Evolutionary conservation across 2,797 vertebrate species (phyloP), one percentile per base, ranked within the genome.

Genomic region (Stomatorhinus walkeri): DNA sequence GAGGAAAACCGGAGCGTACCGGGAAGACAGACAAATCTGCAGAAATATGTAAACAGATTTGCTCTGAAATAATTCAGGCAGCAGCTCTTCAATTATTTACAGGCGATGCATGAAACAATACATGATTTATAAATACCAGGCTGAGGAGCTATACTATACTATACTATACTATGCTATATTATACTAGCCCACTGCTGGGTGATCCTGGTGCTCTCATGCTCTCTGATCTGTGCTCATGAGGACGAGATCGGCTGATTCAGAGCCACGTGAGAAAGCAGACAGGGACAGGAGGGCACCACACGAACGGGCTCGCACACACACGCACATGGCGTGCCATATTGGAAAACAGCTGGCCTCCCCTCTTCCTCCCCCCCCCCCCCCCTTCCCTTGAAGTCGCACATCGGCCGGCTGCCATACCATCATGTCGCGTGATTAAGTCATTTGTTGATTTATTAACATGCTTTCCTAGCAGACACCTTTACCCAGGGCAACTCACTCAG

Each of bases 41-140:
- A 43, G 56, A 40, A 87, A 68, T 64, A 36, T 89, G 68, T 19
- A 46, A 64, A 43, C 81, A 89, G 28, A 85, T 91, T 84, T 88
- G n/a, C 85, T 88, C 85, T 52, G 28, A 52, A 88, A 89, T 87
- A 88, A 87, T 90, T 87, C 61, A 90, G 54, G 51, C 59, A 56
- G 7, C 14, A 9, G 14, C n/a, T 14, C 3, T 16, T 90, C 87
- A 88, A 89, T 89, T 51, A 89, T 90, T 83, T 49, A 79, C 84
- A 59, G 76, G 36, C 9, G 36, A 88, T 49, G 51, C 76, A 81
- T 43, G 19, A 59, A 19, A 22, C 10, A 88, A 61, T 81, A 32
- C 52, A 87, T 90, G 32, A 88, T 89, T 89, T n/a, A 88, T 28
- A 88, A 43, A 52, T 22, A 36, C 12, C 52, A 28, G 5, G n/a